These are phyloP conservation scores for Echinops telfairi DNA, from an alignment of 2,113 vertebrate species.

Conservation along the genomic window DNA sequence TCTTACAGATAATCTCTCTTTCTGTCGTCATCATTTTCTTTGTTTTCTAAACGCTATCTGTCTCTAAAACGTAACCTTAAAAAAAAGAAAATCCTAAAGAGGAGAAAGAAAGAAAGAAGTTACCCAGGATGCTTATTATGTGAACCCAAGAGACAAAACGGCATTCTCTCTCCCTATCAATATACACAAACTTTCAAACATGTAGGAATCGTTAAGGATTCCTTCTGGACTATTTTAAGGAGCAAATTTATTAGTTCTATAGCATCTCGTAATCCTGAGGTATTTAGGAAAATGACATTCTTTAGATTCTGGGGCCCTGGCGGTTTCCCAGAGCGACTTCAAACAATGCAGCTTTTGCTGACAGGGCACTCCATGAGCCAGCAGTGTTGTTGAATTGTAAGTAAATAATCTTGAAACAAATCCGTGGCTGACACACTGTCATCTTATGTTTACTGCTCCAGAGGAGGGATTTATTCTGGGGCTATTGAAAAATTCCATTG, in stretches of 20 bases:
- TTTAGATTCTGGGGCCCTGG: conserved; percentile 83
- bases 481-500: conserved; percentile 90
- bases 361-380: conserved; percentile 78
- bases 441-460: conserved; percentile 86
- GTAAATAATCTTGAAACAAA: conserved; percentile 88
- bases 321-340: conserved; percentile 82
- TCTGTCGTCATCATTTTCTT: conserved; percentile 13
- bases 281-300: conserved; percentile 87
- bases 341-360: conserved; percentile 86
- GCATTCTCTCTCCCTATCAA: conserved; percentile 59
- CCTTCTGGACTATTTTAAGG: conserved; percentile 68
- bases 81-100: conserved; percentile 46
- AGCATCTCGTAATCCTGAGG: conserved; percentile 83
- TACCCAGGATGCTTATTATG: background rate
- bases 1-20: conserved; percentile 9
- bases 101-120: background rate
- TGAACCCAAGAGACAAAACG: conserved; percentile 24
- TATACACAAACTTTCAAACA: conserved; percentile 76
- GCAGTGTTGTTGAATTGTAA: conserved; percentile 86
- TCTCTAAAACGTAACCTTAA: conserved; percentile 13
- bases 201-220: background rate
- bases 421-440: conserved; percentile 85
- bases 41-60: conserved; percentile 42
- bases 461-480: conserved; percentile 84
- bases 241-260: conserved; percentile 81